phyloP scores from a whole-genome alignment of 2,888 invertebrate genomes.

The Artemia sinica region DNA sequence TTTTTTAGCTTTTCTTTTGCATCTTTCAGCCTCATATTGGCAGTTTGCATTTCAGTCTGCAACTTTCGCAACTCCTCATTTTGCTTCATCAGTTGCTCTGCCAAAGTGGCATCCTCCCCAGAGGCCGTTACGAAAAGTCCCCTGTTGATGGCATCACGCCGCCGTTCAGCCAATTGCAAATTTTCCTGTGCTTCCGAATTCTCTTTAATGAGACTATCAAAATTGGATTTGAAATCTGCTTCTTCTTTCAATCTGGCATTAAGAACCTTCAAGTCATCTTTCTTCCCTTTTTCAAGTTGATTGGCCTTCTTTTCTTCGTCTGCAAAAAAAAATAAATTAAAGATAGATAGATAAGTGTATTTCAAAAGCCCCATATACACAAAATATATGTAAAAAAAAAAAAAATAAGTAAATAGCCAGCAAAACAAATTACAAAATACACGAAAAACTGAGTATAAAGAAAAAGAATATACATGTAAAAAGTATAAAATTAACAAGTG shows the following conservation, averaged over 20 bases:
- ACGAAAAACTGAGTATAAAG: too few relatives aligned
- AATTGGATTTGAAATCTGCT: conserved; percentile 38
- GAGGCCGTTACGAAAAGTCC: conserved; percentile 61
- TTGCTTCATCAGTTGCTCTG: conserved; percentile 70
- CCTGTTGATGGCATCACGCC: conserved; percentile 62
- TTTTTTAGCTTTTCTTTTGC: conserved; percentile 43
- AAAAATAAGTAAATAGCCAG: conserved; percentile 39
- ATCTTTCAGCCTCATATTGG: conserved; percentile 53
- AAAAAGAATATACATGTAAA: too few relatives aligned
- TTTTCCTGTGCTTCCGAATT: conserved; percentile 34
- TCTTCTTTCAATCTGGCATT: conserved; percentile 43
- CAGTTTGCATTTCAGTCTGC: conserved; percentile 44
- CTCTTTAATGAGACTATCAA: conserved; percentile 40
- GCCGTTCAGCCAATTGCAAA: conserved; percentile 52
- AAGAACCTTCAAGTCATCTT: conserved; percentile 45
- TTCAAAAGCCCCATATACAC: too few relatives aligned
- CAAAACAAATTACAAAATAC: too few relatives aligned
- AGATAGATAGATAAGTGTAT: too few relatives aligned
- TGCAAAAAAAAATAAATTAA: conserved; percentile 28
- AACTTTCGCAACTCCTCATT: conserved; percentile 57
- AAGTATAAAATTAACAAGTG: too few relatives aligned
- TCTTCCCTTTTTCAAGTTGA: conserved; percentile 45
- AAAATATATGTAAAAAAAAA: too few relatives aligned
- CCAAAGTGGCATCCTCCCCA: conserved; percentile 62
- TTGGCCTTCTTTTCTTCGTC: conserved; percentile 49